Conservation (phyloP, 1,140 invertebrate genomes). For the Meteorus sp. region DNA sequence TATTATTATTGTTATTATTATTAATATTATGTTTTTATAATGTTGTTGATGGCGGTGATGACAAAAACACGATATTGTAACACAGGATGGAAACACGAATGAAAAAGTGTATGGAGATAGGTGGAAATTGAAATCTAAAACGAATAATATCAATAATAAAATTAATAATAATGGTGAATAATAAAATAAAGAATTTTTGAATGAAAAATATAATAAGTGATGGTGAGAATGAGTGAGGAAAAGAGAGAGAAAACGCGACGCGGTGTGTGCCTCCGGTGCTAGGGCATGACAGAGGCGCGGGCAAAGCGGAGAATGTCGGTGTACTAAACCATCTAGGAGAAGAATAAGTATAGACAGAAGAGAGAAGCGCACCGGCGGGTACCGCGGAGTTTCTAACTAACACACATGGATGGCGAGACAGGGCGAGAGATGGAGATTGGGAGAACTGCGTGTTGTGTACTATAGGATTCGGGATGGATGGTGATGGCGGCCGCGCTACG, state of each 20-base stretch:
- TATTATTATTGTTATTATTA: no score
- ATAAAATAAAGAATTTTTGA: no score
- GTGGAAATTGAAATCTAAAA: no score
- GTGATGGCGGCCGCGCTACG: slow-evolving; percentile 49
- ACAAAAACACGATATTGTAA: no score
- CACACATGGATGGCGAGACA: slow-evolving; percentile 37
- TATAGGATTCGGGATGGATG: slow-evolving; percentile 50
- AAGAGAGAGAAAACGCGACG: slow-evolving; percentile 40
- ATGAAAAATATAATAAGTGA: slow-evolving; percentile 30
- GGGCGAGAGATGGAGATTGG: slow-evolving; percentile 28
- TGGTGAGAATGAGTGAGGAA: slow-evolving; percentile 24
- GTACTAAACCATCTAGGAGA: slow-evolving; percentile 29
- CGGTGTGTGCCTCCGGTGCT: slow-evolving; percentile 42
- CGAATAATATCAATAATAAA: no score
- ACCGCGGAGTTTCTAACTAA: slow-evolving; percentile 51
- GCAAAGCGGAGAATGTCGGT: slow-evolving; percentile 43
- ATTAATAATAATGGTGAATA: no score
- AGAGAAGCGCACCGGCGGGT: slow-evolving; percentile 41
- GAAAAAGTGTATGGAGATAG: no score
- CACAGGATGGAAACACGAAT: no score
- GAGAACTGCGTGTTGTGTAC: slow-evolving; percentile 45
- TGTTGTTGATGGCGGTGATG: no score
- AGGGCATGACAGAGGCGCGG: slow-evolving; percentile 53
- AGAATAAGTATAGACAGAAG: slow-evolving; percentile 25
- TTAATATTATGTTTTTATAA: no score